Evolutionary conservation across 2,113 vertebrate genomes (phyloP).

Genomic region (Chaetodon auriga): DNA sequence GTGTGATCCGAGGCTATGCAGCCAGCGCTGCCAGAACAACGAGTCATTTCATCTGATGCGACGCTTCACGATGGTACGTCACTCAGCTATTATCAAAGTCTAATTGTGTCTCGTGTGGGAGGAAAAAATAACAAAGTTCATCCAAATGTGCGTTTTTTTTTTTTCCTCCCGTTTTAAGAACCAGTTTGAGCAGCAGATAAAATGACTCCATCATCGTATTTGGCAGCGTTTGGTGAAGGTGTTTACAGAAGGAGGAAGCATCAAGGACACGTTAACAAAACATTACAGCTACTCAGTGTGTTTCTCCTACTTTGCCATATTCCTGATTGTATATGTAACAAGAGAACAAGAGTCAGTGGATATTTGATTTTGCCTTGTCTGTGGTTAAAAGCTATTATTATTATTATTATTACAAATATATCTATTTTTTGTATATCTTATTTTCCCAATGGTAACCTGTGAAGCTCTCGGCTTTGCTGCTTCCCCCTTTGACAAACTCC

Average conservation of each 20-base stretch:
- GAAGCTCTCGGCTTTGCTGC: slow-evolving; percentile 68
- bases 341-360: slow-evolving; percentile 48
- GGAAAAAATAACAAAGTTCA: too few species aligned
- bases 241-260: slow-evolving; percentile 64
- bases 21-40: slow-evolving; percentile 26
- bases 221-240: slow-evolving; percentile 28
- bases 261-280: slow-evolving; percentile 39
- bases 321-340: slow-evolving; percentile 72
- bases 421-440: slow-evolving; percentile 67
- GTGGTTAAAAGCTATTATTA: slow-evolving; percentile 70
- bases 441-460: slow-evolving; percentile 62
- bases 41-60: slow-evolving; percentile 50
- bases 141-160: too few species aligned
- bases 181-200: slow-evolving; percentile 31
- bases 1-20: slow-evolving; percentile 48
- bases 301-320: slow-evolving; percentile 56
- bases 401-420: slow-evolving; percentile 57
- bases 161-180: too few species aligned
- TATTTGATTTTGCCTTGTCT: slow-evolving; percentile 70
- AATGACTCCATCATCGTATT: slow-evolving; percentile 36
- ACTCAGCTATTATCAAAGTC: too few species aligned
- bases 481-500: slow-evolving; percentile 56
- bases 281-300: slow-evolving; percentile 49
- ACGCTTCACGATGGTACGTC: too few species aligned
- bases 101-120: too few species aligned